Percentiles rank a stretch among this genome's conserved stretches.
phyloP scores from a whole-genome alignment of 1,140 invertebrate genomes.

The Drosophila sucinea region DNA sequence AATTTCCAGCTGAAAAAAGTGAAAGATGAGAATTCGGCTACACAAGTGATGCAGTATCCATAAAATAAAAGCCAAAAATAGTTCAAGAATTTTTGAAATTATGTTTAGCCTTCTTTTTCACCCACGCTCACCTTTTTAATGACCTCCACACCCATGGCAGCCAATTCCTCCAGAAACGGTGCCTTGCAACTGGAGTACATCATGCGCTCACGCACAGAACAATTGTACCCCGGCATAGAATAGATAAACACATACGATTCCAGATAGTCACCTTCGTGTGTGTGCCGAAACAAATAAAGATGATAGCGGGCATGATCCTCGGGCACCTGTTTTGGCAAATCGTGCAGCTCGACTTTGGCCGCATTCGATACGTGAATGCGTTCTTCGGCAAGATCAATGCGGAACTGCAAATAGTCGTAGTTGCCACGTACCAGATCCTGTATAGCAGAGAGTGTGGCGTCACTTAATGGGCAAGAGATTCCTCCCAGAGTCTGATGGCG shows the following conservation, averaged over 20 bases:
- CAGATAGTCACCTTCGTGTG: constrained; percentile 94
- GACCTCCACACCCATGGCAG: constrained; percentile 89
- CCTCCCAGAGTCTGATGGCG: constrained; percentile 96
- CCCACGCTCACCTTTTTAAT: constrained; percentile 90
- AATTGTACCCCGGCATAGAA: constrained; percentile 97
- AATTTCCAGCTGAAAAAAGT: constrained; percentile 91
- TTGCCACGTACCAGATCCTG: constrained; percentile 86
- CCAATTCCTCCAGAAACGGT: constrained; percentile 91
- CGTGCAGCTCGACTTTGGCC: constrained; percentile 85
- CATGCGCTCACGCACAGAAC: constrained; percentile 98
- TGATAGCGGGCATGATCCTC: constrained; percentile 95
- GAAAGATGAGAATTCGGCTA: background rate
- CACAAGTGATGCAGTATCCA: background rate
- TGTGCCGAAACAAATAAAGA: constrained; percentile 95
- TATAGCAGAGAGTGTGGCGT: constrained; percentile 91
- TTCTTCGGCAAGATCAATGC: constrained; percentile 85
- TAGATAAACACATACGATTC: constrained; percentile 97
- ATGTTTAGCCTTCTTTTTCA: background rate
- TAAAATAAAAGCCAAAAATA: background rate
- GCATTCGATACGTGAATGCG: constrained; percentile 86
- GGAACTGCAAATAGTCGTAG: constrained; percentile 91
- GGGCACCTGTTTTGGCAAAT: constrained; percentile 91
- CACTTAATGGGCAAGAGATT: constrained; percentile 95
- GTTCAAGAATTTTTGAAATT: constrained; percentile 21
- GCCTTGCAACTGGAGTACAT: constrained; percentile 98